Conservation (phyloP, 2,113 vertebrate genomes). For the Hippocampus zosterae region DNA sequence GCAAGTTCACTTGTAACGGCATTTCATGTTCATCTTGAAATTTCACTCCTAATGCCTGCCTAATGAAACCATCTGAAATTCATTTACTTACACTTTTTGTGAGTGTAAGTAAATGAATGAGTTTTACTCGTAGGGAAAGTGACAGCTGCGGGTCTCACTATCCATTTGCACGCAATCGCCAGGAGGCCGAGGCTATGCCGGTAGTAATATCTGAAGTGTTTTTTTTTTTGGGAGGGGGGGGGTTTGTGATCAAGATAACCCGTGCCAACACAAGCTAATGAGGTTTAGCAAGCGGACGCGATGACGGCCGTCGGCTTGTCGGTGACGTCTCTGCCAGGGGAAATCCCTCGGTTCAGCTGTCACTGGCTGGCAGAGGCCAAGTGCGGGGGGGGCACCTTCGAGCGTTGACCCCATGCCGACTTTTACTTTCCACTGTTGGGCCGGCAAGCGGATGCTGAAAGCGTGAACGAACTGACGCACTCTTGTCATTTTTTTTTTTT, state of each 20-base stretch:
- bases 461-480: background rate
- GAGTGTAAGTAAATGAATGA: background rate
- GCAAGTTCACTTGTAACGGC: no score
- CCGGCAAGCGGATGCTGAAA: background rate
- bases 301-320: conserved; percentile 21
- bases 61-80: no score
- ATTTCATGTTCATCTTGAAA: no score
- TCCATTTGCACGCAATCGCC: conserved; percentile 36
- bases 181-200: conserved; percentile 38
- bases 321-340: conserved; percentile 46
- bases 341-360: conserved; percentile 55
- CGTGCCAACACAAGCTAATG: conserved; percentile 29
- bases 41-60: no score
- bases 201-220: conserved; percentile 32
- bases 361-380: conserved; percentile 39
- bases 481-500: conserved; percentile 13
- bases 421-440: conserved; percentile 5
- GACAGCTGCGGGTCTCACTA: conserved; percentile 55
- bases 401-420: conserved; percentile 35
- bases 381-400: conserved; percentile 18
- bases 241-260: conserved; percentile 11
- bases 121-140: conserved; percentile 44
- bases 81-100: no score
- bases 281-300: conserved; percentile 28
- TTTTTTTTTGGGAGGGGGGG: no score